A percentile compares a stretch with the other conserved stretches of the same genome.
These are phyloP conservation scores for Agrotis clavis DNA, from an alignment of 2,888 invertebrate species.

Conservation along the genomic window DNA sequence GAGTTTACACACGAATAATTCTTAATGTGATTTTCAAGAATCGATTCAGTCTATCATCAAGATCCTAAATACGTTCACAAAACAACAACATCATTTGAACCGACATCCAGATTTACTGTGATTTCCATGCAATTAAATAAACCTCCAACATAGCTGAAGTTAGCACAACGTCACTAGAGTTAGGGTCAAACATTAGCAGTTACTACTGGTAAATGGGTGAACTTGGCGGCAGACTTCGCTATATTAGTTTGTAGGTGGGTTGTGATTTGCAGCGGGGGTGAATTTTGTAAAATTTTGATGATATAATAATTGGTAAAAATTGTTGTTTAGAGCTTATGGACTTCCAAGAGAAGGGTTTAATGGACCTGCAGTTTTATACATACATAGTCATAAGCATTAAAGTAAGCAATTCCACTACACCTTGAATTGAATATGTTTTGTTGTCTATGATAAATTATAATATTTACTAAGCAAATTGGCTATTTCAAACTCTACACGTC, in stretches of 20 bases:
- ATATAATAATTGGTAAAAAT: not conserved
- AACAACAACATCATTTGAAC: not conserved
- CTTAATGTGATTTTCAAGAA: not conserved
- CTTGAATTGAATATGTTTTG: too few relatives aligned
- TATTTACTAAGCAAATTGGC: too few relatives aligned
- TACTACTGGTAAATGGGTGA: constrained; percentile 68
- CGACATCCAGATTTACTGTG: constrained; percentile 8
- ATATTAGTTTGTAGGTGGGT: constrained; percentile 60
- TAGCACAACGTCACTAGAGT: constrained; percentile 56
- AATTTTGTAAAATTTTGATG: not conserved
- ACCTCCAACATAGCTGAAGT: constrained; percentile 34
- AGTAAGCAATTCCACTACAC: too few relatives aligned
- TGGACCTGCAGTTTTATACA: not conserved
- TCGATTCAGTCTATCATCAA: not conserved
- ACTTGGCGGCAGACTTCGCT: constrained; percentile 68
- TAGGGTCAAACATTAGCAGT: constrained; percentile 73
- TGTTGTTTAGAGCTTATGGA: not conserved
- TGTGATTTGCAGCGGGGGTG: constrained; percentile 20
- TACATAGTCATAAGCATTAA: not conserved
- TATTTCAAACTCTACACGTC: too few relatives aligned
- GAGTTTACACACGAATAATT: not conserved
- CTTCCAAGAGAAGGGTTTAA: not conserved
- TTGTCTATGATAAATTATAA: too few relatives aligned
- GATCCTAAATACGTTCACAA: not conserved
- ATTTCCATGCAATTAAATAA: constrained; percentile 38